Evolutionary conservation across 2,797 vertebrate species (phyloP), one percentile per base, ranked within the genome.

Genomic region (Sciaenops ocellatus): DNA sequence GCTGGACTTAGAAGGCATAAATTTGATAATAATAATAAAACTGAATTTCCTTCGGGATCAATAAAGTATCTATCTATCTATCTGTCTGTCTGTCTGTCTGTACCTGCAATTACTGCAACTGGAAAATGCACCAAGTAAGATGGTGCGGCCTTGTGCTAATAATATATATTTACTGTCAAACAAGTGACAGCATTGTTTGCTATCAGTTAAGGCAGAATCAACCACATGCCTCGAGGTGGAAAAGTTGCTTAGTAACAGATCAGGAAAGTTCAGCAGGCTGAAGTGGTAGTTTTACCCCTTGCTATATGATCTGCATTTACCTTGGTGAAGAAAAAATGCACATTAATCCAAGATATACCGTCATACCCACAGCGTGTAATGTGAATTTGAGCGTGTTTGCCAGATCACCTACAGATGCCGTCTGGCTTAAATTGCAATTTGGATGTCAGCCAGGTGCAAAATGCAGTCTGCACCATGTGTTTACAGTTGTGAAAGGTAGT

Each of bases 291-390:
- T 70, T 70, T 15, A 38, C 28, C 48, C 34, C n/a, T 51, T 13
- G 44, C 65, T 71, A 77, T 60, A 3, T 65, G 55, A 85, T 44
- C 56, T 70, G 44, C 51, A 38, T 70, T 61, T 41, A 56, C 46
- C 41, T 56, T 6, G 3, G 66, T 9, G 2, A 48, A 6, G n/a
- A 28, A n/a, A 76, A 38, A 72, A 61, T n/a, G n/a, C 22, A 69
- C 47, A 48, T 80, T 64, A 50, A 69, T 69, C 51, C 59, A 65
- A 57, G 28, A 20, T 54, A 15, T 5, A 44, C 50, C 56, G 65
- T 51, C 69, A 46, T 59, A 6, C n/a, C 18, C 60, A 22, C 73
- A 76, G 26, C 42, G 20, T 62, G 41, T 60, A 64, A 84, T 78
- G 52, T 1, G 24, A 62, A 78, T 54, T 16, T 69, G 61, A 79